Conservation (phyloP, 2,797 vertebrate species). For the Malacoctenus gilli region DNA sequence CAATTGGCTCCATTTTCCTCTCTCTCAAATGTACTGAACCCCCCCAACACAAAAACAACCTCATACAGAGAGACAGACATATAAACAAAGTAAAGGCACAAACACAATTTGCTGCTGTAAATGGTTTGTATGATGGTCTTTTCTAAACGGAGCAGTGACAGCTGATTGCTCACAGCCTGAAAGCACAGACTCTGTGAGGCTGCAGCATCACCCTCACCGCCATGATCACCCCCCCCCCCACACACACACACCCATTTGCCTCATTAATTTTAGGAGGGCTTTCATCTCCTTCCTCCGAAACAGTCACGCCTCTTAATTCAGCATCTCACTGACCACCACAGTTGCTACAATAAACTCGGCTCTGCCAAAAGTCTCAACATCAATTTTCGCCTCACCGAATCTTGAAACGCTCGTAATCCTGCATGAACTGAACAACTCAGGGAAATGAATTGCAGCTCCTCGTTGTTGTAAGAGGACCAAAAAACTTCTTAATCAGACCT, state of each 20-base stretch:
- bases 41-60: not conserved
- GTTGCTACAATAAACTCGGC: not conserved
- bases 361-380: not conserved
- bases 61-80: no score
- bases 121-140: no score
- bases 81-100: no score
- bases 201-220: constrained; percentile 22
- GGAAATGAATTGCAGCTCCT: no score
- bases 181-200: constrained; percentile 48
- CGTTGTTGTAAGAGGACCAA: no score
- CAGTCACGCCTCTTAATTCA: constrained; percentile 19
- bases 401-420: not conserved
- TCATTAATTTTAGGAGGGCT: no score
- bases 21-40: no score
- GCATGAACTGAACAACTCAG: not conserved
- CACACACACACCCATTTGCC: no score
- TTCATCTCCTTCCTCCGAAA: constrained; percentile 39
- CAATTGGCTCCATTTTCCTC: not conserved
- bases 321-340: not conserved
- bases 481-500: no score
- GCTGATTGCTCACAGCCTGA: constrained; percentile 53
- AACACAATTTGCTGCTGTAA: no score
- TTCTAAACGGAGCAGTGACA: no score
- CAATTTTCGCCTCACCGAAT: not conserved
- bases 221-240: constrained; percentile 1